Conservation (phyloP, 2,888 invertebrate genomes). For the Coenonympha arcania region DNA sequence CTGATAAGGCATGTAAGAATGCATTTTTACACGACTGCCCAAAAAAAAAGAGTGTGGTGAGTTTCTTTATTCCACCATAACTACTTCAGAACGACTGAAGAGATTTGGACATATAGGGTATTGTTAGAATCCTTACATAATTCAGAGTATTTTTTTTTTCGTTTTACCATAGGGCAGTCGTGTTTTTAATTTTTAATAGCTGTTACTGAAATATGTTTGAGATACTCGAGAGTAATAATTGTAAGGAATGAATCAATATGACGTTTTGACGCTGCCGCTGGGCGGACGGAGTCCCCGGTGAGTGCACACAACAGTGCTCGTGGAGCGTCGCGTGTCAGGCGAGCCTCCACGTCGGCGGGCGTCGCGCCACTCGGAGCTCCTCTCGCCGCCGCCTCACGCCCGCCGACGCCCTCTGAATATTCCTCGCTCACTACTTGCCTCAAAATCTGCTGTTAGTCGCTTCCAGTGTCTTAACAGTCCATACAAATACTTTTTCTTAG, state of each 20-base stretch:
- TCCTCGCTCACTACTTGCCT: conserved; percentile 43
- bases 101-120: too few relatives aligned
- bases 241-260: conserved; percentile 10
- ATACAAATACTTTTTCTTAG: too few relatives aligned
- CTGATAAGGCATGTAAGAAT: not conserved
- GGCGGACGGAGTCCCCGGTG: conserved; percentile 16
- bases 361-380: conserved; percentile 56
- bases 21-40: not conserved
- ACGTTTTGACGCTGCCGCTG: conserved; percentile 12
- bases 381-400: conserved; percentile 41
- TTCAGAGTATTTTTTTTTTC: too few relatives aligned
- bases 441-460: conserved; percentile 29
- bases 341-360: conserved; percentile 71
- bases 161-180: too few relatives aligned
- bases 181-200: too few relatives aligned
- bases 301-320: conserved; percentile 34
- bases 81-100: too few relatives aligned
- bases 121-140: too few relatives aligned
- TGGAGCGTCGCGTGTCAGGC: conserved; percentile 65
- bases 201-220: not conserved
- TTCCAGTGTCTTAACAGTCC: too few relatives aligned
- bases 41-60: too few relatives aligned
- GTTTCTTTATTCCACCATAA: too few relatives aligned
- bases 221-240: not conserved
- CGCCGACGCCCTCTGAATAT: conserved; percentile 47